These are phyloP conservation scores for Zaprionus camerounensis DNA, from an alignment of 1,140 invertebrate species.

Conservation along the genomic window DNA sequence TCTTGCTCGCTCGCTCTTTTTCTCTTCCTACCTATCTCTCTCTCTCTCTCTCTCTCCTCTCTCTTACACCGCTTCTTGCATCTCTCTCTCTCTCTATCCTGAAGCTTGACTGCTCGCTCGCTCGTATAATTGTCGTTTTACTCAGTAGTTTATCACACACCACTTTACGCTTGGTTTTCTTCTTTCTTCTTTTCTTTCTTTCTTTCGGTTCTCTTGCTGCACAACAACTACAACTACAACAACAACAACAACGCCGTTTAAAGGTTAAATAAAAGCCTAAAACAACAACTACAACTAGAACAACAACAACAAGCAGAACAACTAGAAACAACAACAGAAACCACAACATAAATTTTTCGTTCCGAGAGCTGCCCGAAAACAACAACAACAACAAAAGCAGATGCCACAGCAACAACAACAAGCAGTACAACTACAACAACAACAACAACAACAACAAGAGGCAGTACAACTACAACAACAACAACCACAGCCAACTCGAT, in stretches of 20 bases:
- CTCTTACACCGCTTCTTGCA: not conserved
- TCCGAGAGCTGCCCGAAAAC: slow-evolving; percentile 67
- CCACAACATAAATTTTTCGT: slow-evolving; percentile 60
- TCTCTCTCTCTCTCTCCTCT: not conserved
- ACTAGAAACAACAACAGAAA: slow-evolving; percentile 52
- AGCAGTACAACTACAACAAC: slow-evolving; percentile 9
- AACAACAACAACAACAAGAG: slow-evolving; percentile 24
- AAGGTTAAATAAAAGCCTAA: slow-evolving; percentile 39
- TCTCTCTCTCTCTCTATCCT: slow-evolving; percentile 4
- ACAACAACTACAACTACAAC: slow-evolving; percentile 32
- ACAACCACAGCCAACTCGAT: slow-evolving; percentile 12
- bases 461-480: slow-evolving; percentile 28
- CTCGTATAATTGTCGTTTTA: slow-evolving; percentile 26
- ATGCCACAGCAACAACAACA: slow-evolving; percentile 41
- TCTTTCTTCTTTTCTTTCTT: too few species aligned
- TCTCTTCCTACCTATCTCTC: slow-evolving; percentile 2
- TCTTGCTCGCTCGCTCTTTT: slow-evolving; percentile 7
- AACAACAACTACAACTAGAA: slow-evolving; percentile 51
- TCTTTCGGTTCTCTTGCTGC: slow-evolving; percentile 60
- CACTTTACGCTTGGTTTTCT: slow-evolving; percentile 64
- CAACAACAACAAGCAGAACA: slow-evolving; percentile 44
- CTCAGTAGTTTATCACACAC: slow-evolving; percentile 29
- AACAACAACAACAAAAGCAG: slow-evolving; percentile 40
- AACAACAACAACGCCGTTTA: slow-evolving; percentile 27
- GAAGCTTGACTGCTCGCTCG: slow-evolving; percentile 19